These are phyloP conservation scores for Brachionus rubens DNA, from an alignment of 1,140 invertebrate species.

Conservation along the genomic window DNA sequence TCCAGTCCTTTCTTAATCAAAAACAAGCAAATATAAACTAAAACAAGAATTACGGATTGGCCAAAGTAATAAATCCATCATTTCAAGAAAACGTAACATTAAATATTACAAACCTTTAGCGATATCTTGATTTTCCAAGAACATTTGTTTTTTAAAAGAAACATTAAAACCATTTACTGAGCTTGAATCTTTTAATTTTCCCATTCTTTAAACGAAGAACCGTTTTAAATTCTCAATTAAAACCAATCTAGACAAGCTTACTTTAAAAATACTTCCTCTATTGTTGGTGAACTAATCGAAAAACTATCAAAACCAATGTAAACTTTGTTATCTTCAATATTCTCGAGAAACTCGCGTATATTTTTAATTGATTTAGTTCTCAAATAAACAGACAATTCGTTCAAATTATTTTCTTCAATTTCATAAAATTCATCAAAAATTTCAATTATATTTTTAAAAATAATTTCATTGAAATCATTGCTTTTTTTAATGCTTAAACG, in stretches of 20 bases:
- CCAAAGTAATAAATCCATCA: too few relatives aligned
- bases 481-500: not conserved
- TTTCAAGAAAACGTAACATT: too few relatives aligned
- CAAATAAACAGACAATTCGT: slow-evolving; percentile 14
- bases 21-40: too few relatives aligned
- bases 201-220: not conserved
- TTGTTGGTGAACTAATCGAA: slow-evolving; percentile 12
- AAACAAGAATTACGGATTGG: too few relatives aligned
- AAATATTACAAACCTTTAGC: not conserved
- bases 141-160: not conserved
- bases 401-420: not conserved
- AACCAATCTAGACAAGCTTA: not conserved
- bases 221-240: not conserved
- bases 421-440: slow-evolving; percentile 24
- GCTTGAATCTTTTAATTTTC: not conserved
- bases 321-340: slow-evolving; percentile 2
- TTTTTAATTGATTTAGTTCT: not conserved
- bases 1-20: too few relatives aligned
- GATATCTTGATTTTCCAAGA: not conserved
- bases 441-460: slow-evolving; percentile 42
- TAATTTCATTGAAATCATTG: slow-evolving; percentile 21
- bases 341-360: not conserved
- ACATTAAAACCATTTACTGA: not conserved
- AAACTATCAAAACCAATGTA: slow-evolving; percentile 37
- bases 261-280: slow-evolving; percentile 43